Evolutionary conservation across 2,113 vertebrate species (phyloP).

Genomic region (Mustela lutreola): DNA sequence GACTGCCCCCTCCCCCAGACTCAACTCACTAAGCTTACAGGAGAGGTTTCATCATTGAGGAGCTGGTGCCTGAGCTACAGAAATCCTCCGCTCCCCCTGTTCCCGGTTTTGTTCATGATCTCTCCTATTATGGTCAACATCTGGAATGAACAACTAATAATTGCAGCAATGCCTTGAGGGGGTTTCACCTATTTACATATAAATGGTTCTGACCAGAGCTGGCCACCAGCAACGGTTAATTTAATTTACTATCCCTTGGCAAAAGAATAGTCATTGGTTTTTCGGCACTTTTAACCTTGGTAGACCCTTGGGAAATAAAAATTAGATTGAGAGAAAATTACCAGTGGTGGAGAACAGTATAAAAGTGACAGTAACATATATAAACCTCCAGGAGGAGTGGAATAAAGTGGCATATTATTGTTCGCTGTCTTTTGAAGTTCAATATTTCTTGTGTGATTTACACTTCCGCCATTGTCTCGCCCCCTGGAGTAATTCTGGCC

Average conservation of each 20-base stretch:
- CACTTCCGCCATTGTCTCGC: slow-evolving; percentile 77
- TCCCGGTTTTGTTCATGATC: slow-evolving; percentile 66
- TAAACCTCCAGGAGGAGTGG: slow-evolving; percentile 87
- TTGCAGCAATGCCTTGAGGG: slow-evolving; percentile 81
- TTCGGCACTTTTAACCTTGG: slow-evolving; percentile 90
- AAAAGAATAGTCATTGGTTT: slow-evolving; percentile 89
- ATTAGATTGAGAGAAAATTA: slow-evolving; percentile 92
- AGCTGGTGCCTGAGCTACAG: background rate
- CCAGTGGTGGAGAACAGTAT: slow-evolving; percentile 88
- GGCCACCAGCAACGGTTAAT: slow-evolving; percentile 87
- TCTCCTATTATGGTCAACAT: slow-evolving; percentile 78
- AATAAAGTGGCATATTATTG: slow-evolving; percentile 89
- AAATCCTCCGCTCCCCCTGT: background rate
- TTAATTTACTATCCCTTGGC: slow-evolving; percentile 91
- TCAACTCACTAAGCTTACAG: background rate
- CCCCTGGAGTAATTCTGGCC: slow-evolving; percentile 73
- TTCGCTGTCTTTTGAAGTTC: slow-evolving; percentile 86
- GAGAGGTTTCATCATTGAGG: background rate
- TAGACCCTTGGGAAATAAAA: slow-evolving; percentile 92
- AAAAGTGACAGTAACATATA: slow-evolving; percentile 91
- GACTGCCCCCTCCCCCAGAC: background rate
- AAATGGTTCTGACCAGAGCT: slow-evolving; percentile 88
- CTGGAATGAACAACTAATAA: slow-evolving; percentile 85
- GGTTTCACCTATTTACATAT: slow-evolving; percentile 89
- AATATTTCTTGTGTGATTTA: slow-evolving; percentile 89